phyloP scores from a whole-genome alignment of 2,888 invertebrate species.

The Suillia variegata region DNA sequence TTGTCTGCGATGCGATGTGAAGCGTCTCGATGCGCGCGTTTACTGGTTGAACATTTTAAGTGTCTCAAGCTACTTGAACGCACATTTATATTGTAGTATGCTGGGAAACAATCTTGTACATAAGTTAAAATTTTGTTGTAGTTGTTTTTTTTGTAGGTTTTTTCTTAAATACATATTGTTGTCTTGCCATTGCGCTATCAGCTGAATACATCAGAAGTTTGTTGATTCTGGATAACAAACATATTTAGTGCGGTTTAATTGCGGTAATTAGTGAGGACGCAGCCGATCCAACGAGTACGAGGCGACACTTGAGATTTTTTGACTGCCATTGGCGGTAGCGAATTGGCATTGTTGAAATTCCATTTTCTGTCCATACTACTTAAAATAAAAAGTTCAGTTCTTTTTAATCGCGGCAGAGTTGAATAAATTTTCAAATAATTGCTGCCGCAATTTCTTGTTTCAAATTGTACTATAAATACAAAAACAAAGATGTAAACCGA shows the following conservation, averaged over 20 bases:
- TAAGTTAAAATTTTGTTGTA: too few relatives aligned
- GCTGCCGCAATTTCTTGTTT: too few relatives aligned
- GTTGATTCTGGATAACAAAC: constrained; percentile 33
- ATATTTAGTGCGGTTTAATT: constrained; percentile 55
- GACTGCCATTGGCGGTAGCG: not conserved
- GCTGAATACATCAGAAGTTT: constrained; percentile 8
- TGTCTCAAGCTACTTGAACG: constrained; percentile 3
- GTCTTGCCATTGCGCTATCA: too few relatives aligned
- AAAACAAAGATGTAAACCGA: too few relatives aligned
- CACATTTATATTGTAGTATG: not conserved
- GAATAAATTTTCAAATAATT: not conserved
- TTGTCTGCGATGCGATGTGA: not conserved
- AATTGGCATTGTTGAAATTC: not conserved
- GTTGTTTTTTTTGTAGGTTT: too few relatives aligned
- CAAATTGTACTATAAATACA: too few relatives aligned
- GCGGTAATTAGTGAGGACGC: constrained; percentile 43
- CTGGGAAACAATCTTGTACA: not conserved
- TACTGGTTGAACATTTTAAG: constrained; percentile 4
- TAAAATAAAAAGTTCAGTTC: too few relatives aligned
- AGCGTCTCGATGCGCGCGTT: constrained; percentile 7
- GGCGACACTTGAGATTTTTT: not conserved
- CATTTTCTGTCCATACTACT: not conserved
- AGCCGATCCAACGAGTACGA: constrained; percentile 31
- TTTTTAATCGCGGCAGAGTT: too few relatives aligned
- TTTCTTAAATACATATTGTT: not conserved